Conservation (phyloP, 2,888 invertebrate genomes). For the Dasypolia templi region DNA sequence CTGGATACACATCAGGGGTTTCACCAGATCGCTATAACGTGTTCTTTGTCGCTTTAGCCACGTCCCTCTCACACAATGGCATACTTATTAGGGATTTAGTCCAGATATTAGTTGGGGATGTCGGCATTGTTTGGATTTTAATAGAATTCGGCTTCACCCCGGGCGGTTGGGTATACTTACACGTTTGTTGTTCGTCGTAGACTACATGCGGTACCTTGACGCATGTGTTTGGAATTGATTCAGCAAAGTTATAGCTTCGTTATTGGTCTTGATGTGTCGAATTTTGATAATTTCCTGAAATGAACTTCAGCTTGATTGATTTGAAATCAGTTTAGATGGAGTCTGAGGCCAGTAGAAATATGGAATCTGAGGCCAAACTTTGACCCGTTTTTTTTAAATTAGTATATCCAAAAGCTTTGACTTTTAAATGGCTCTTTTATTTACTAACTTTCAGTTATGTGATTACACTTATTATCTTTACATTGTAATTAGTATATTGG, state of each 20-base stretch:
- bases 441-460: not conserved
- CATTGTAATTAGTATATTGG: not conserved
- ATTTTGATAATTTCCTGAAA: constrained; percentile 60
- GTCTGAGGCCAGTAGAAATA: not conserved
- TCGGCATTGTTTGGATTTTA: constrained; percentile 89
- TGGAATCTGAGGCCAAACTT: not conserved
- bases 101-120: constrained; percentile 91
- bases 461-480: too few relatives aligned
- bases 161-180: constrained; percentile 84
- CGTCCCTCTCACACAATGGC: constrained; percentile 90
- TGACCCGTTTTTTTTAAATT: not conserved
- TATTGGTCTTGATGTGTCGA: constrained; percentile 65
- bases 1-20: constrained; percentile 47
- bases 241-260: constrained; percentile 65
- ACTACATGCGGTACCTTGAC: constrained; percentile 71
- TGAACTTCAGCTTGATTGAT: constrained; percentile 24
- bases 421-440: not conserved
- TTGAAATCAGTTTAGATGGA: constrained; percentile 16
- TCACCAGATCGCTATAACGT: constrained; percentile 88
- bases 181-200: constrained; percentile 70
- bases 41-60: constrained; percentile 89
- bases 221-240: constrained; percentile 79
- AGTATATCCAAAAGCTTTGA: not conserved
- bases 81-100: constrained; percentile 91
- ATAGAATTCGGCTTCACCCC: constrained; percentile 88